Evolutionary conservation across 2,888 invertebrate species (phyloP), one percentile per base, ranked within the genome.

Genomic region (Chloroclysta siterata): DNA sequence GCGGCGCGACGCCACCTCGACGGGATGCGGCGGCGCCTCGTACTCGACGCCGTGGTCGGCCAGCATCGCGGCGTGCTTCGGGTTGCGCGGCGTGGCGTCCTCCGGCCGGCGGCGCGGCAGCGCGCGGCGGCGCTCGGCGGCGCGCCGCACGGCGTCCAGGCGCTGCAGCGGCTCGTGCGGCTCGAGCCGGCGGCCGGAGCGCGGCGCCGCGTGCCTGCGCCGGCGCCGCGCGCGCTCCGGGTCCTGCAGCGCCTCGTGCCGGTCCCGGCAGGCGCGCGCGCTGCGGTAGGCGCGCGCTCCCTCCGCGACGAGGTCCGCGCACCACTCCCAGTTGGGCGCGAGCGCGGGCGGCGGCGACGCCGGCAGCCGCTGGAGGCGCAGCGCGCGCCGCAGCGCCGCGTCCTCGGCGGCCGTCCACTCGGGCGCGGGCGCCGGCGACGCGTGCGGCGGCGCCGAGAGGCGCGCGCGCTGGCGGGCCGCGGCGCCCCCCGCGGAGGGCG

Each of bases 291-390:
- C 96, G 72, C 97, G 95, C 53, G 97, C 97, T n/a, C 95, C 95
- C 68, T 96, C 95, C 87, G 97, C 98, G 1, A 99, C 98, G 75
- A 97, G 95, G 82, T 98, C 98, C 22, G 98, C 96, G 8, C 97
- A 97, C 82, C 98, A 94, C 84, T 99, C 99, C 99, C 99, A 99
- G 93, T 99, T 99, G 50, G 98, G 97, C 29, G 96, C 96, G 81
- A 97, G 98, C 96, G 97, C 67, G 96, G 96, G 64, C 96, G 91
- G 82, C 76, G 89, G 63, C 96, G 95, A 85, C 96, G 94, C 70
- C 96, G 94, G 90, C 78, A 88, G 80, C 28, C 88, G 87, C 87
- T 96, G 96, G 76, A 95, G 94, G 71, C 96, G 96, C 53, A 96
- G 93, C 0, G 97, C 97, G 89, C 97, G 97, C 14, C 98, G 93